These are phyloP conservation scores for Charina bottae DNA, from an alignment of 2,113 vertebrate species.

Conservation along the genomic window DNA sequence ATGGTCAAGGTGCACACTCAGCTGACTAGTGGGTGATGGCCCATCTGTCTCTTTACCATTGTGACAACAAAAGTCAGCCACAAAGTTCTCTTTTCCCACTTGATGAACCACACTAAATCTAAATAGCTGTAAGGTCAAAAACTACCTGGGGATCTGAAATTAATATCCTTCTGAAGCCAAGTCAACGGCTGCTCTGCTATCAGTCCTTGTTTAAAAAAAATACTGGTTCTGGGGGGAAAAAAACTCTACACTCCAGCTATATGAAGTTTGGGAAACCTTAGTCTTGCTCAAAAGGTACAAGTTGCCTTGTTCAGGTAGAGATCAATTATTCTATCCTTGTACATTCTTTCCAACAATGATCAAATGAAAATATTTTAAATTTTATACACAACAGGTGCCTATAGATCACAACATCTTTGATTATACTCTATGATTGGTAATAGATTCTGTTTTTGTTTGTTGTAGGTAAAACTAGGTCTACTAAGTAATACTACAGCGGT, in stretches of 20 bases:
- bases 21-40: neutral
- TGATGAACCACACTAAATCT: neutral
- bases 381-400: accelerated
- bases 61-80: neutral
- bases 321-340: neutral
- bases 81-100: neutral
- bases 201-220: neutral
- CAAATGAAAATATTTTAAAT: constrained; percentile 1
- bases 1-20: neutral
- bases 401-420: constrained; percentile 24
- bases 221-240: neutral
- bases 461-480: constrained; percentile 49
- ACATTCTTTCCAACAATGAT: neutral
- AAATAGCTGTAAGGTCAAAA: neutral
- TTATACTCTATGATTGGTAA: constrained; percentile 24
- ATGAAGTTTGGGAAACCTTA: neutral
- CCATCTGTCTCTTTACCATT: neutral
- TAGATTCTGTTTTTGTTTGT: constrained; percentile 48
- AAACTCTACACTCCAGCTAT: neutral
- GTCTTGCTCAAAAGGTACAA: neutral
- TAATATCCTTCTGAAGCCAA: neutral
- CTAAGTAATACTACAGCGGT: constrained; percentile 22
- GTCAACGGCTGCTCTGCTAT: neutral
- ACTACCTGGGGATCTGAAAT: neutral
- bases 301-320: neutral